Conservation (phyloP, 1,140 invertebrate genomes). For the Macrotrachela quadricornifera region DNA sequence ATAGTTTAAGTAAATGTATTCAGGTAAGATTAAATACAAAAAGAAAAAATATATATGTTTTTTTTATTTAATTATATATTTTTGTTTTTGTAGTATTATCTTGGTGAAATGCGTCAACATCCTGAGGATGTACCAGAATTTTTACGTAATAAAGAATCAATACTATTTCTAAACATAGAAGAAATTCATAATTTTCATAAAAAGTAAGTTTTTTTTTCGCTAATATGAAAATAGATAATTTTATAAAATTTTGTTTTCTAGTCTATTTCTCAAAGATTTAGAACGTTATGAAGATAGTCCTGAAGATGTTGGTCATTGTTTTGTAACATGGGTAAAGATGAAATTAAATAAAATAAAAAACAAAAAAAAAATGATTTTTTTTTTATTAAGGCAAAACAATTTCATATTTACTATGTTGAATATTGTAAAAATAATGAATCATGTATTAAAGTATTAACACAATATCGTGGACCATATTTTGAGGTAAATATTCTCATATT, state of each 20-base stretch:
- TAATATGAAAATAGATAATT: background rate
- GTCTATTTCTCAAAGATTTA: constrained; percentile 74
- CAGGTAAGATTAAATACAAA: constrained; percentile 37
- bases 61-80: background rate
- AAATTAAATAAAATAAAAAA: background rate
- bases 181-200: constrained; percentile 30
- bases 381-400: constrained; percentile 63
- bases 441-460: constrained; percentile 73
- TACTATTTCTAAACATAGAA: constrained; percentile 31
- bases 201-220: background rate
- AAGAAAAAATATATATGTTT: background rate
- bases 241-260: constrained; percentile 11
- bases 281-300: constrained; percentile 97
- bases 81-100: background rate
- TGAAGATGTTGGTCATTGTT: constrained; percentile 97
- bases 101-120: background rate
- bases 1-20: constrained; percentile 83
- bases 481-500: constrained; percentile 28
- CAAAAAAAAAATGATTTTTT: constrained; percentile 8
- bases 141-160: constrained; percentile 16
- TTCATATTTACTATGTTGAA: constrained; percentile 87
- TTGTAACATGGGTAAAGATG: constrained; percentile 68
- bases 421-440: constrained; percentile 98
- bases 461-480: constrained; percentile 52
- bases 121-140: constrained; percentile 33